Percentiles rank a stretch among this genome's conserved stretches.
These are phyloP conservation scores for Meandrusa payeni DNA, from an alignment of 2,888 invertebrate species.

Conservation along the genomic window DNA sequence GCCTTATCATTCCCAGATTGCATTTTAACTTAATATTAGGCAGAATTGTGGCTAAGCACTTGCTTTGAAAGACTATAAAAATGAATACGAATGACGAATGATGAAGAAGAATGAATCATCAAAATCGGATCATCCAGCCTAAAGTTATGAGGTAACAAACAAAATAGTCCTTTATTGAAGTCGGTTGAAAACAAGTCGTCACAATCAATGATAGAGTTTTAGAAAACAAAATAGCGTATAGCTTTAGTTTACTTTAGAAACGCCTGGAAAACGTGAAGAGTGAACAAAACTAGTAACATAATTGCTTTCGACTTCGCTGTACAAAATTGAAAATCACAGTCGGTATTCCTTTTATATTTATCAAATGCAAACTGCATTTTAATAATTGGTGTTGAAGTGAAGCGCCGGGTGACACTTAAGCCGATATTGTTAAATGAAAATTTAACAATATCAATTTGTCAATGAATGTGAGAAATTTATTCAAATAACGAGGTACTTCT, in stretches of 20 bases:
- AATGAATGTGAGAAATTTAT: background rate
- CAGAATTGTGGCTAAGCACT: no score
- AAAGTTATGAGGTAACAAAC: no score
- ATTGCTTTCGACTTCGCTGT: conserved; percentile 3
- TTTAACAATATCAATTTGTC: background rate
- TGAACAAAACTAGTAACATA: conserved; percentile 1
- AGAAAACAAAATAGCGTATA: background rate
- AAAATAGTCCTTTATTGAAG: no score
- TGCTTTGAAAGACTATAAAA: no score
- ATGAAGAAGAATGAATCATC: no score
- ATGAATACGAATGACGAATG: no score
- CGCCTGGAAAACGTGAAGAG: conserved; percentile 2
- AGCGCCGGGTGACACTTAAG: conserved; percentile 1
- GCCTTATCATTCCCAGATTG: no score
- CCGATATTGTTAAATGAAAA: conserved; percentile 5
- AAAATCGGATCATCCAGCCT: no score
- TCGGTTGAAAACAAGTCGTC: no score
- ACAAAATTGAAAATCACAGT: conserved; percentile 10
- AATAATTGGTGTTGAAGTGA: conserved; percentile 9
- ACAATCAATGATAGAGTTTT: background rate
- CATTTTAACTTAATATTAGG: no score
- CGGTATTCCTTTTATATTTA: conserved; percentile 5
- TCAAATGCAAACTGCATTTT: conserved; percentile 5
- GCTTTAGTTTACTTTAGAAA: background rate
- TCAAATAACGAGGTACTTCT: background rate